A percentile compares a stretch with the other conserved stretches of the same genome.
These are phyloP conservation scores for Eledona agricola DNA, from an alignment of 2,888 invertebrate species.

Conservation along the genomic window DNA sequence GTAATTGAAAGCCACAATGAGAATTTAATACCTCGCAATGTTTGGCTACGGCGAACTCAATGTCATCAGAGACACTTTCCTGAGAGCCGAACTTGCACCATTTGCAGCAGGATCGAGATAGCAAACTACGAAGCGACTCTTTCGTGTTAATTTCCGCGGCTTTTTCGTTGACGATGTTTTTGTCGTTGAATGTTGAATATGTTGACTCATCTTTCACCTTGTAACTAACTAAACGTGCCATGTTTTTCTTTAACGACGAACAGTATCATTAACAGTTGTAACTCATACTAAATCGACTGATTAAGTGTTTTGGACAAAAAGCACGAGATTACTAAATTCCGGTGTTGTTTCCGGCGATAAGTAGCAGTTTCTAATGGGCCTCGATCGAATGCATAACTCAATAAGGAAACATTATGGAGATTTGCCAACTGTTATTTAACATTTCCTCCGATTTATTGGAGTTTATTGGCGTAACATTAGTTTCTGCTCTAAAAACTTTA, in stretches of 20 bases:
- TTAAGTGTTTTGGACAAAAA: conserved; percentile 15
- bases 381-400: conserved; percentile 11
- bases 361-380: conserved; percentile 2
- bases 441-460: too few relatives aligned
- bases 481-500: too few relatives aligned
- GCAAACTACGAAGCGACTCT: conserved; percentile 8
- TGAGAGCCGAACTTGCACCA: conserved; percentile 31
- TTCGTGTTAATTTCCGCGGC: conserved; percentile 31
- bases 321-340: conserved; percentile 29
- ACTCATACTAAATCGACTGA: conserved; percentile 24
- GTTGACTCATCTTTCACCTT: conserved; percentile 45
- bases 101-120: conserved; percentile 41
- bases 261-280: conserved; percentile 19
- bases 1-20: conserved; percentile 1
- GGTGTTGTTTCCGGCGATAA: conserved; percentile 31
- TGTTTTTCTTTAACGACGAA: conserved; percentile 29
- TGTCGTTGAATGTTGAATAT: conserved; percentile 43
- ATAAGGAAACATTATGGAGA: not conserved
- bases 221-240: conserved; percentile 47
- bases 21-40: conserved; percentile 46
- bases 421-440: too few relatives aligned
- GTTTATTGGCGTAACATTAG: too few relatives aligned
- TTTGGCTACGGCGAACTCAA: conserved; percentile 46
- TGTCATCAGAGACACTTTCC: conserved; percentile 49
- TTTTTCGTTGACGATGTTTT: conserved; percentile 32